Conservation (phyloP, 2,113 vertebrate genomes). For the Stigmatopora nigra region DNA sequence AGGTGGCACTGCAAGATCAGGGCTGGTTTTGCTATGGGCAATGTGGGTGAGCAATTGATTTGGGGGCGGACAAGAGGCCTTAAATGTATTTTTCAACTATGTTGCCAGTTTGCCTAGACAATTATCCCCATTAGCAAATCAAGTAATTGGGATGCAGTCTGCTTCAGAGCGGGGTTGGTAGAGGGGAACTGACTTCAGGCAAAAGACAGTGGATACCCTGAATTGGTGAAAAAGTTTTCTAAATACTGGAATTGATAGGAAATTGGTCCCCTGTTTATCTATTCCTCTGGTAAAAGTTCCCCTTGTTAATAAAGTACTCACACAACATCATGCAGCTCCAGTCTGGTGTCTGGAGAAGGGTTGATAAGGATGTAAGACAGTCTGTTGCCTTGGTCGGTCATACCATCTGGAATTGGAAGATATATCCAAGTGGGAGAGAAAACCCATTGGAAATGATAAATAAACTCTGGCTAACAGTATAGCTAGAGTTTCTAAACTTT, state of each 20-base stretch:
- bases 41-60: too few species aligned
- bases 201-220: too few species aligned
- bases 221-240: background rate
- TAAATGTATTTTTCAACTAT: too few species aligned
- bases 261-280: background rate
- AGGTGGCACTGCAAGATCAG: too few species aligned
- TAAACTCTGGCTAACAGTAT: background rate
- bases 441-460: conserved; percentile 38
- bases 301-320: conserved; percentile 51
- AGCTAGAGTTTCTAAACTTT: background rate
- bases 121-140: too few species aligned
- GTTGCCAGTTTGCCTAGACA: too few species aligned
- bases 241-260: background rate
- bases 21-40: too few species aligned
- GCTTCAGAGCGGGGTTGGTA: too few species aligned
- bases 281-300: background rate
- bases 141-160: too few species aligned
- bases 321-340: conserved; percentile 78
- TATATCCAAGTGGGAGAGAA: conserved; percentile 35
- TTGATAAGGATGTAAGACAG: conserved; percentile 81
- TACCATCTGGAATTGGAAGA: conserved; percentile 68
- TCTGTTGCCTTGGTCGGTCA: conserved; percentile 77
- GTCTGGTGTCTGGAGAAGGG: conserved; percentile 74
- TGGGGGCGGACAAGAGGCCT: too few species aligned
- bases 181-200: too few species aligned